A percentile compares a stretch with the other conserved stretches of the same genome.
Conservation (phyloP, 2,888 invertebrate genomes). For the Drosophila anomalipes region DNA sequence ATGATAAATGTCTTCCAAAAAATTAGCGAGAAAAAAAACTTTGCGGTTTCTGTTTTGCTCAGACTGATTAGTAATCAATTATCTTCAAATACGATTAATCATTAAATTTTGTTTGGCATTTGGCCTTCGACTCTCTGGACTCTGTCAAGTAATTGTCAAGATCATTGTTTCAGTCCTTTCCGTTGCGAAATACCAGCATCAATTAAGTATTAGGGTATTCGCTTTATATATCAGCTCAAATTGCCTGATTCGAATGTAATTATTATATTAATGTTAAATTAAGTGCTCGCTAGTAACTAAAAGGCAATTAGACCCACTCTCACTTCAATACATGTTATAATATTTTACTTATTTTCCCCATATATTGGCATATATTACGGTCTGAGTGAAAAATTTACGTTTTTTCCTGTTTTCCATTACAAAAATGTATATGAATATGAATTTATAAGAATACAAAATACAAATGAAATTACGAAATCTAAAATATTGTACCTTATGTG, state of each 20-base stretch:
- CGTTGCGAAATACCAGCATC: background rate
- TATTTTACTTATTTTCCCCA: too few relatives aligned
- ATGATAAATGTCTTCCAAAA: background rate
- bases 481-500: conserved; percentile 15
- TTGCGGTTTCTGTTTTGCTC: background rate
- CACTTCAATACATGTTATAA: background rate
- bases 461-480: background rate
- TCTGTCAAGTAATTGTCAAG: conserved; percentile 1
- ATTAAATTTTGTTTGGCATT: background rate
- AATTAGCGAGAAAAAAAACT: background rate
- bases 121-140: conserved; percentile 4
- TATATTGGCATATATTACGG: background rate
- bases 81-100: conserved; percentile 4
- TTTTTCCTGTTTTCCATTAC: background rate
- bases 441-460: background rate
- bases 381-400: too few relatives aligned
- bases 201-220: background rate
- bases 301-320: conserved; percentile 11
- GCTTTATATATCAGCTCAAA: conserved; percentile 6
- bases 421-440: background rate
- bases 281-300: conserved; percentile 10
- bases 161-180: conserved; percentile 6
- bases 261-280: conserved; percentile 7
- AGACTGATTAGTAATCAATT: conserved; percentile 14
- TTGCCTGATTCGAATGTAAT: conserved; percentile 21